Base-by-base conservation (phyloP, 2,888 invertebrate genomes). In the Stenodema calcarata region DNA sequence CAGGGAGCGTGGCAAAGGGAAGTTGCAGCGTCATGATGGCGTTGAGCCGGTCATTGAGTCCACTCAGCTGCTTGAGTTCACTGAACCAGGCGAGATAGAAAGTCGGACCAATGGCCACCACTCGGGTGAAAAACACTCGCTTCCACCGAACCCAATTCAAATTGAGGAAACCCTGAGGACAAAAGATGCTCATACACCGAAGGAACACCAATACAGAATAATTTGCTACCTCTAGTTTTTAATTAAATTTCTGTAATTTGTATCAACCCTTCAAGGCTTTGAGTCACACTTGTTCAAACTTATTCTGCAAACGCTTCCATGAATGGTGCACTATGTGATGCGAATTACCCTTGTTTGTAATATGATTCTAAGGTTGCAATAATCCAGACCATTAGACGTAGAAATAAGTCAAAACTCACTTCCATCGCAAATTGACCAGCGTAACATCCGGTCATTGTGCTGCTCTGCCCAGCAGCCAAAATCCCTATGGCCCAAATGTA, bases 381-480 rank as follows among this genome's bases (percentile, higher is more conserved):
- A 23, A 70, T 27, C 18, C 23, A n/a, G n/a, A n/a, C n/a, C n/a
- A 35, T 7, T 35, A 7, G 7, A 7, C 35, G 2, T 4, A 35
- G 35, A 35, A 35, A n/a, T 18, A 9, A 23, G 0, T 1, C 18
- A 18, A 44, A 78, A 44, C 78, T 78, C 14, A 93, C 93, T 91
- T 96, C 96, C 96, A 96, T 96, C 0, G 95, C 95, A 91, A 96
- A 96, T 91, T 96, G 96, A 0, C 96, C 96, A n/a, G 96, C 95
- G 90, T 96, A 96, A 0, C 96, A 96, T 87, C 95, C 95, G 0
- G 96, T 95, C 95, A 95, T 95, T 6, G 96, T 96, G 44, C 95
- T 95, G 89, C 95, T 95, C 91, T 96, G 96, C 41, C 96, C 96
- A 42, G 96, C 96, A 30, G 96, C 96, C 86, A 95, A 91, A 89